Evolutionary conservation across 2,113 vertebrate genomes (phyloP), one percentile per base, ranked within the genome.

Genomic region (Leptobrachium leishanense): DNA sequence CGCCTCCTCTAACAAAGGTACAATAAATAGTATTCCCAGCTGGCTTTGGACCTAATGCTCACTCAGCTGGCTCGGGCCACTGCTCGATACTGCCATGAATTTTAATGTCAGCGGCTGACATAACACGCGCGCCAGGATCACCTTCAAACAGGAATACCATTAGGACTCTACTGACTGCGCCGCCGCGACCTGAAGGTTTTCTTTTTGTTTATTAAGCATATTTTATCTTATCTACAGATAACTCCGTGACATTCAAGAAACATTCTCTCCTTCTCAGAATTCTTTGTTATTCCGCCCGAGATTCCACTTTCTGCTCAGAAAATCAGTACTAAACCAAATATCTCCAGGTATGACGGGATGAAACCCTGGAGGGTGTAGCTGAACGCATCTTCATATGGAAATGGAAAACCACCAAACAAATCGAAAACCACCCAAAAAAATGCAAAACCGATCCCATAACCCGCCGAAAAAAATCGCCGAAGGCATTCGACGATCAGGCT

Each of bases 111-210:
- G 81, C 40, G 9, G 66, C 62, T 71, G 59, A 77, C 67, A 77
- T 81, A 83, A 77, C 79, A 2, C 12, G 70, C 83, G 75, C 1
- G 5, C 1, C 20, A 31, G 40, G 64, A 82, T 0, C 42, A 84
- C 43, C 64, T 83, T 77, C n/a, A 77, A 82, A 54, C 62, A 43
- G 77, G 64, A 74, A 80, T 74, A 68, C 40, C 55, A 80, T 80
- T 80, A 74, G 66, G 77, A 59, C 6, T 44, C 40, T 40, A 53
- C 44, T 63, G 31, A n/a, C 77, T 44, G 6, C 50, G 11, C 41
- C 9, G 41, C 31, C 6, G 9, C 40, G 63, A 66, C 77, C 77
- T 41, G 15, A 6, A 63, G 43, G 20, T 31, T 31, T 31, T 31
- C 20, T 31, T 66, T 55, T 43, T 76, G 5, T 5, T 83, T 79